These are phyloP conservation scores for Forficula auricularia DNA, from an alignment of 1,140 invertebrate species.

Conservation along the genomic window DNA sequence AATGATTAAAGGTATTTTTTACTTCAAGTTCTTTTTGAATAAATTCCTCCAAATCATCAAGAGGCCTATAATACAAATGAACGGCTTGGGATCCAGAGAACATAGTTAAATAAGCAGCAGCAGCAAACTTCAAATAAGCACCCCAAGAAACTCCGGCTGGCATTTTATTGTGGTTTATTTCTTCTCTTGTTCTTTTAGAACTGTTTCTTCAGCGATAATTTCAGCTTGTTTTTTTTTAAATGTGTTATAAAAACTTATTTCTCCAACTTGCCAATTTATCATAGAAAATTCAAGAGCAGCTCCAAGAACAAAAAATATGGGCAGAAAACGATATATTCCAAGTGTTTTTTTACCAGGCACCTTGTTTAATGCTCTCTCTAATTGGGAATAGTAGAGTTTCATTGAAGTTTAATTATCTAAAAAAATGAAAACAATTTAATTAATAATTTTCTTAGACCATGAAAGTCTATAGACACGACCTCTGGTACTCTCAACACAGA, in stretches of 20 bases:
- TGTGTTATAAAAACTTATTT: conserved; percentile 69
- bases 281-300: conserved; percentile 72
- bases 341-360: conserved; percentile 51
- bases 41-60: conserved; percentile 49
- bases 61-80: conserved; percentile 55
- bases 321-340: conserved; percentile 55
- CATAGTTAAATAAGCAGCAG: conserved; percentile 44
- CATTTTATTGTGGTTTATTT: conserved; percentile 41
- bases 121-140: conserved; percentile 42
- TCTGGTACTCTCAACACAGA: no score
- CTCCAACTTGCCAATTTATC: conserved; percentile 77
- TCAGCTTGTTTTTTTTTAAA: conserved; percentile 56
- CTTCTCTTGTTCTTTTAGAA: conserved; percentile 19
- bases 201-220: conserved; percentile 39
- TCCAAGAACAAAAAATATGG: conserved; percentile 62
- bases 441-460: no score
- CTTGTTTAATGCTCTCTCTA: conserved; percentile 36
- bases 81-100: conserved; percentile 59
- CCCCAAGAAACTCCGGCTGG: conserved; percentile 50
- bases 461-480: no score
- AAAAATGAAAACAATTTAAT: no score
- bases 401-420: conserved; percentile 6
- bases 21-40: conserved; percentile 32
- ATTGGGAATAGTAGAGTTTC: conserved; percentile 14
- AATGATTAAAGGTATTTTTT: no score